phyloP scores from a whole-genome alignment of 2,888 invertebrate species.

The Cephus sareptanus region DNA sequence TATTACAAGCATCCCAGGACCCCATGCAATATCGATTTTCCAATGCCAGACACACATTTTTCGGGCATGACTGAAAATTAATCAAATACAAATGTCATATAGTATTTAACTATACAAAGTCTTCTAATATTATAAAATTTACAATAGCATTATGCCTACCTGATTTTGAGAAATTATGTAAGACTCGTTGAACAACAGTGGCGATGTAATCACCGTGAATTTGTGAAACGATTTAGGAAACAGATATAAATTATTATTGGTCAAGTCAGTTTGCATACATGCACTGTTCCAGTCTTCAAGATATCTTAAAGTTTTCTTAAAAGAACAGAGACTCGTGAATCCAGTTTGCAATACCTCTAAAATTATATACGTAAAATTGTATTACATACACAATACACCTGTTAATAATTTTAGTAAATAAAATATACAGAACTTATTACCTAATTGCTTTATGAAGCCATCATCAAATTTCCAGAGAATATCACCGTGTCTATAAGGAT shows the following conservation, averaged over 20 bases:
- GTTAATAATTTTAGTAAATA: neutral
- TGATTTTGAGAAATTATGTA: slow-evolving; percentile 24
- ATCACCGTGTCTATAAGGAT: slow-evolving; percentile 47
- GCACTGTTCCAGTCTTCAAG: slow-evolving; percentile 63
- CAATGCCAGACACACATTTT: slow-evolving; percentile 46
- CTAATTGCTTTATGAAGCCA: slow-evolving; percentile 44
- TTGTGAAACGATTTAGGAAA: slow-evolving; percentile 56
- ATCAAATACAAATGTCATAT: neutral
- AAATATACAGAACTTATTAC: slow-evolving; percentile 30
- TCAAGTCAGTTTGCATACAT: slow-evolving; percentile 62
- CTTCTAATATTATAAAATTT: neutral
- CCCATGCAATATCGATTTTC: slow-evolving; percentile 45
- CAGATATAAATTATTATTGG: slow-evolving; percentile 57
- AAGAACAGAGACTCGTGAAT: slow-evolving; percentile 52
- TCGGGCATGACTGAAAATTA: slow-evolving; percentile 45
- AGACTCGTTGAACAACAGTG: slow-evolving; percentile 45
- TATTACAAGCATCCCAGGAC: slow-evolving; percentile 47
- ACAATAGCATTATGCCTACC: slow-evolving; percentile 6
- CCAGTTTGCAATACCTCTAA: slow-evolving; percentile 55
- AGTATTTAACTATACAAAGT: neutral
- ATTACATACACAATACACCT: neutral
- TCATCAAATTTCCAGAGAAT: slow-evolving; percentile 47
- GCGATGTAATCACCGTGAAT: slow-evolving; percentile 49
- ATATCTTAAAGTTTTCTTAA: slow-evolving; percentile 64
- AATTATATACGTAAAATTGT: slow-evolving; percentile 5